Conservation (phyloP, 37 sponge, comb jelly and placozoan species). For the Beroe forskalii region DNA sequence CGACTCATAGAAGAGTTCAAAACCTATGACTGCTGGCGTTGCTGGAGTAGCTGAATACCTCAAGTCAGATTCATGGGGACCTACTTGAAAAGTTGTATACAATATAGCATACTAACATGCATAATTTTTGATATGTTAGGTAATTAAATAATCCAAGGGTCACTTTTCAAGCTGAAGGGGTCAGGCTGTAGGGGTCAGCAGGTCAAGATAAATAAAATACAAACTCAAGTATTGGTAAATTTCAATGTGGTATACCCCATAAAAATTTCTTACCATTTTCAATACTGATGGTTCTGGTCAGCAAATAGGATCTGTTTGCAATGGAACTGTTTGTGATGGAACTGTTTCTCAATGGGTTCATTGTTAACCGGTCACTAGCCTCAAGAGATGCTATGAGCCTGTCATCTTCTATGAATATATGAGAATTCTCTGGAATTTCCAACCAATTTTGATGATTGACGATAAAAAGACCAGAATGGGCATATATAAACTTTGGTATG, state of each 20-base stretch:
- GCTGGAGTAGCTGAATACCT: conserved; percentile 4
- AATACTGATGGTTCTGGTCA: background rate
- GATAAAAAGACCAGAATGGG: background rate
- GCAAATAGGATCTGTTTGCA: background rate
- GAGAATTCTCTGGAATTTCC: background rate
- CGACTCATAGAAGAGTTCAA: background rate
- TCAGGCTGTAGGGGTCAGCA: no score
- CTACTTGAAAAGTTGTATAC: no score
- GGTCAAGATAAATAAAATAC: no score
- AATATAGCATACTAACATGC: no score
- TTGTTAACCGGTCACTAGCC: background rate
- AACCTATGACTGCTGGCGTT: conserved; percentile 20
- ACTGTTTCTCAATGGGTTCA: background rate
- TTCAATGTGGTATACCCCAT: no score
- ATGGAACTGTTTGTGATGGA: background rate
- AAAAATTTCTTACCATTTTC: background rate
- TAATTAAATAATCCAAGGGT: no score
- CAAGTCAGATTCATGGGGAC: no score
- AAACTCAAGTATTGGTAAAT: no score
- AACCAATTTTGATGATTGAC: background rate
- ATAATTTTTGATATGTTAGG: no score
- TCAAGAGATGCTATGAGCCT: conserved; percentile 5
- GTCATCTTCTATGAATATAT: conserved; percentile 11
- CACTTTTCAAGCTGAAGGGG: no score
- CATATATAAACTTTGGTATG: background rate